phyloP scores from a whole-genome alignment of 2,888 invertebrate species.

The Pyrrhosoma nymphula region DNA sequence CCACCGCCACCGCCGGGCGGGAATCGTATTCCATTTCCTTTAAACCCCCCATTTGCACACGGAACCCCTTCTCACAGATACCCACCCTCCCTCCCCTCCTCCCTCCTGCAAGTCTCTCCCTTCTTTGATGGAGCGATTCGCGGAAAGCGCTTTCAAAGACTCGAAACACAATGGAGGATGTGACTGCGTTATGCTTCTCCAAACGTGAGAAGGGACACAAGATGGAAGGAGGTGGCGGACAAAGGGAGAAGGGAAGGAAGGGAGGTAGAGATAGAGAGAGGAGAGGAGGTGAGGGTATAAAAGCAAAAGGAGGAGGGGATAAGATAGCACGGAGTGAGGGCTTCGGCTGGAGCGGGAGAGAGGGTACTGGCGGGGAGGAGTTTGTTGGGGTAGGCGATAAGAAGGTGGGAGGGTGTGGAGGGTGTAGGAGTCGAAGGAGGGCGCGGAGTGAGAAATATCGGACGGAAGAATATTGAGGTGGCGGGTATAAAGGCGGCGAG shows the following conservation, averaged over 20 bases:
- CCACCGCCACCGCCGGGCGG: neutral
- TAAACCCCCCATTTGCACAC: slow-evolving; percentile 65
- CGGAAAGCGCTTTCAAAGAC: slow-evolving; percentile 52
- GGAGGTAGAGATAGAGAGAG: neutral
- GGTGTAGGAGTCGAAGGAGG: neutral
- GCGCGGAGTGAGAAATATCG: neutral
- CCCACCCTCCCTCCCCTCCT: neutral
- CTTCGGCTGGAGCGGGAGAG: too few relatives aligned
- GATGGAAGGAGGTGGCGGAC: slow-evolving; percentile 1
- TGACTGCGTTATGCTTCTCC: slow-evolving; percentile 65
- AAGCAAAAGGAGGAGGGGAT: neutral
- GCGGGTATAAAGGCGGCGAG: neutral
- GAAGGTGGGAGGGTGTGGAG: neutral
- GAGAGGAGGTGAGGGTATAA: neutral
- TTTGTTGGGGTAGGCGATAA: too few relatives aligned
- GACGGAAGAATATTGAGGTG: neutral
- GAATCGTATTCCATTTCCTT: slow-evolving; percentile 61
- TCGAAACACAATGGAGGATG: slow-evolving; percentile 65
- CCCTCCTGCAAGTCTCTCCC: neutral
- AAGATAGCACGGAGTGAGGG: too few relatives aligned
- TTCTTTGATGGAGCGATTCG: slow-evolving; percentile 63
- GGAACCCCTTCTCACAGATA: slow-evolving; percentile 29
- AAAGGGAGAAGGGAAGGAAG: slow-evolving; percentile 32
- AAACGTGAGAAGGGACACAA: slow-evolving; percentile 63
- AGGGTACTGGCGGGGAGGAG: too few relatives aligned